Evolutionary conservation across 1,140 invertebrate genomes (phyloP), one percentile per base, ranked within the genome.

Genomic region (Charaxes varanes): DNA sequence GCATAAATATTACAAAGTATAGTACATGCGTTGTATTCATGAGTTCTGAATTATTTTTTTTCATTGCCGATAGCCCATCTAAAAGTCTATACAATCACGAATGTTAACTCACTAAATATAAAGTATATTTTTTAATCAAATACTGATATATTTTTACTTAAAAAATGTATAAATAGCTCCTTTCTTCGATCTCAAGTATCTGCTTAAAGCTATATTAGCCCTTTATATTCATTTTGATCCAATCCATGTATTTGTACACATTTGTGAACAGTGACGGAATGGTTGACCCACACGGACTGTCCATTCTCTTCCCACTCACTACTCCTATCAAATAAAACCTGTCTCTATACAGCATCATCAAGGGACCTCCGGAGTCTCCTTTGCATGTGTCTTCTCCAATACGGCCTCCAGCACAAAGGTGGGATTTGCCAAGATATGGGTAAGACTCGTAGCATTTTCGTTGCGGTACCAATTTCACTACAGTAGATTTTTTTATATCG

Each of bases 241-340:
- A 82, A 8, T 61, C 46, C 6, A 71, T 30, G 44, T 76, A 76
- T n/a, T 65, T 44, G 28, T 61, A 82, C 0, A 79, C 74, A 40
- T 78, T 82, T 3, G 74, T 77, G 21, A 76, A 82, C 0, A 82
- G 44, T 0, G 78, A 78, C 0, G 78, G 78, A 4, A 82, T 66
- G 2, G 66, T 48, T 1, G 74, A 63, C 0, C 78, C 78, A 23
- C 78, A 82, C 3, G 69, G 69, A 8, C 57, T 61, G 24, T 76
- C 74, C 0, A 71, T 53, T 40, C 71, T 53, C 33, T 82, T 82
- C 0, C 78, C 78, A 35, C 78, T 82, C 0, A 82, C 74, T 2
- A 82, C 42, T 3, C 78, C 73, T 4, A 68, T 62, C 0, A 79
- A 36, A 36, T 62, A 73, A 31, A 73, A 74, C 8, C 61, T 69